These are phyloP conservation scores for Calyptomena viridis DNA, from an alignment of 2,113 vertebrate species.

Conservation along the genomic window DNA sequence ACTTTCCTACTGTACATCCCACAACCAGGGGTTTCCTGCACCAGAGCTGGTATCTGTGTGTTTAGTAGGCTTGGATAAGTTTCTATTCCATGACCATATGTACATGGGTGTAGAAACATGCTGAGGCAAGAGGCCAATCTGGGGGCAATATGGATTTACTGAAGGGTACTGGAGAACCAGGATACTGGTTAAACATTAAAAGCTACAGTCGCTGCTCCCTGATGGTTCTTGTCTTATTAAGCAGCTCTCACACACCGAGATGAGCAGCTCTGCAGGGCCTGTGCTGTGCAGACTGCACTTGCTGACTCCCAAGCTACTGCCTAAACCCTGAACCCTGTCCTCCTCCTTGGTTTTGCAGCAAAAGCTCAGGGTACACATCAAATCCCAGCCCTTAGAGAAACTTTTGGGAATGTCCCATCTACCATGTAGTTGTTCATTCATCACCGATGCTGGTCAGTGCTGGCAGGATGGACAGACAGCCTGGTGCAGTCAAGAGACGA, in stretches of 20 bases:
- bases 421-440: rapidly evolving
- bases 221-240: background rate
- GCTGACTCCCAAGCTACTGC: background rate
- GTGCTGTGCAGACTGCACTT: rapidly evolving
- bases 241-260: rapidly evolving
- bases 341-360: rapidly evolving
- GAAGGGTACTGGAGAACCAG: background rate
- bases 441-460: background rate
- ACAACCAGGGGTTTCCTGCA: background rate
- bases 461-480: background rate
- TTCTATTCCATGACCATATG: background rate
- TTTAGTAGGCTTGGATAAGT: background rate
- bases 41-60: background rate
- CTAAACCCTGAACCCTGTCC: rapidly evolving
- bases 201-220: background rate
- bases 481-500: background rate
- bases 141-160: rapidly evolving
- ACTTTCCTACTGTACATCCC: background rate
- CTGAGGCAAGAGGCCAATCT: background rate
- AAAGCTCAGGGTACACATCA: background rate
- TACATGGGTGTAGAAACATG: rapidly evolving
- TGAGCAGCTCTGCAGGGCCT: rapidly evolving
- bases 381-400: background rate
- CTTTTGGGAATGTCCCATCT: background rate
- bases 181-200: background rate